These are phyloP conservation scores for Morpho achilles DNA, from an alignment of 2,888 invertebrate genomes.

Conservation along the genomic window DNA sequence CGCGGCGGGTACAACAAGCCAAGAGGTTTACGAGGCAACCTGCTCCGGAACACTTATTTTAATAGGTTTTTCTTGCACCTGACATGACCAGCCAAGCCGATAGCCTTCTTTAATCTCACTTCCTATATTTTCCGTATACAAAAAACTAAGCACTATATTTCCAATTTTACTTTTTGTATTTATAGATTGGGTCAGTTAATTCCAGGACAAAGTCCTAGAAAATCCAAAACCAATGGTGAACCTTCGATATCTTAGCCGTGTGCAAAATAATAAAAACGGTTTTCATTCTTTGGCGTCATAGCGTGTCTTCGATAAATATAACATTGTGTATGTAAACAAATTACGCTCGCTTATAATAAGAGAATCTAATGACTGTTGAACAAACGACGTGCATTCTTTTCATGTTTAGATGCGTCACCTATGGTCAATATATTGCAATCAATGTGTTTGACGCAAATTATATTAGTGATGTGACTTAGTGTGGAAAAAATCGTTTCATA, in stretches of 20 bases:
- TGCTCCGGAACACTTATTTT: too few relatives aligned
- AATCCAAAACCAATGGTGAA: constrained; percentile 9
- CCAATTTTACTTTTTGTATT: too few relatives aligned
- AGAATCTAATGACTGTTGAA: constrained; percentile 1
- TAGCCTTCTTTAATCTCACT: too few relatives aligned
- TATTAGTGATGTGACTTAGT: too few relatives aligned
- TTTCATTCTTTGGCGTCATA: constrained; percentile 20
- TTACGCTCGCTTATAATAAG: constrained; percentile 1
- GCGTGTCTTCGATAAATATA: constrained; percentile 22
- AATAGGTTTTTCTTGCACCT: too few relatives aligned
- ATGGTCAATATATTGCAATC: background rate
- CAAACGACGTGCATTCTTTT: background rate
- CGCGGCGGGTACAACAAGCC: too few relatives aligned
- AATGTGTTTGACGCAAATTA: constrained; percentile 1
- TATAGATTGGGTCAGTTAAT: too few relatives aligned
- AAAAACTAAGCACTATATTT: too few relatives aligned
- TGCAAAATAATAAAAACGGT: constrained; percentile 33
- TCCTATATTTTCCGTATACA: too few relatives aligned
- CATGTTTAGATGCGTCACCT: background rate
- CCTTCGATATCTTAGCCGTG: constrained; percentile 24
- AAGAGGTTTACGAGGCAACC: too few relatives aligned
- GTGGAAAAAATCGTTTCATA: too few relatives aligned
- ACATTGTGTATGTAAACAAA: constrained; percentile 16
- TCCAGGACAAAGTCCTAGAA: background rate
- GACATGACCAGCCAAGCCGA: too few relatives aligned